Evolutionary conservation across 2,113 vertebrate genomes (phyloP).

Genomic region (Acanthisitta chloris): DNA sequence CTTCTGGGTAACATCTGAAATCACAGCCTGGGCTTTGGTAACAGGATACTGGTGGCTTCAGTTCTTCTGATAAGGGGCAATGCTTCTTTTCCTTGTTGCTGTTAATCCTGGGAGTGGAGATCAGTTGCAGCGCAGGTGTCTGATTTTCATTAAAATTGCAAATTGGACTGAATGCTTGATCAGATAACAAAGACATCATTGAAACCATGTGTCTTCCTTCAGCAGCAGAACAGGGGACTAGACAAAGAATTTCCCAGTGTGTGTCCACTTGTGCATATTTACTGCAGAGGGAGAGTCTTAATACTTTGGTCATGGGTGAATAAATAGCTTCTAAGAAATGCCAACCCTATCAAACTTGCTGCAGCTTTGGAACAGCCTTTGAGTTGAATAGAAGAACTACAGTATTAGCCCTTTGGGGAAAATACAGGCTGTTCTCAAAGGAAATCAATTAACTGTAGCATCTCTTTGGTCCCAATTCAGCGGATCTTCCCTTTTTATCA

Average conservation of each 20-base stretch:
- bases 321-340: constrained; percentile 69
- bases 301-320: constrained; percentile 70
- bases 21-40: constrained; percentile 76
- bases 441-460: constrained; percentile 48
- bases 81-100: constrained; percentile 47
- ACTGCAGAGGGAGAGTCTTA: constrained; percentile 11
- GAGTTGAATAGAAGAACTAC: background rate
- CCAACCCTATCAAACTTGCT: constrained; percentile 37
- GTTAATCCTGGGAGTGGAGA: constrained; percentile 73
- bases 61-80: constrained; percentile 68
- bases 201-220: constrained; percentile 74
- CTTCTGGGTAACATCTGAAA: constrained; percentile 77
- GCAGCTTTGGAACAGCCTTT: constrained; percentile 30
- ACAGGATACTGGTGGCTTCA: constrained; percentile 69
- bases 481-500: background rate
- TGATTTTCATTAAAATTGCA: constrained; percentile 94
- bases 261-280: constrained; percentile 51
- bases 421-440: constrained; percentile 26
- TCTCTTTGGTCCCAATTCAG: background rate
- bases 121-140: constrained; percentile 87
- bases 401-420: background rate
- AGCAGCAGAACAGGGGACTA: constrained; percentile 47
- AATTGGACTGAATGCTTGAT: constrained; percentile 81
- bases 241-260: constrained; percentile 67
- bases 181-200: constrained; percentile 83